phyloP scores from a whole-genome alignment of 2,113 vertebrate genomes.

The Oxyruncus cristatus region DNA sequence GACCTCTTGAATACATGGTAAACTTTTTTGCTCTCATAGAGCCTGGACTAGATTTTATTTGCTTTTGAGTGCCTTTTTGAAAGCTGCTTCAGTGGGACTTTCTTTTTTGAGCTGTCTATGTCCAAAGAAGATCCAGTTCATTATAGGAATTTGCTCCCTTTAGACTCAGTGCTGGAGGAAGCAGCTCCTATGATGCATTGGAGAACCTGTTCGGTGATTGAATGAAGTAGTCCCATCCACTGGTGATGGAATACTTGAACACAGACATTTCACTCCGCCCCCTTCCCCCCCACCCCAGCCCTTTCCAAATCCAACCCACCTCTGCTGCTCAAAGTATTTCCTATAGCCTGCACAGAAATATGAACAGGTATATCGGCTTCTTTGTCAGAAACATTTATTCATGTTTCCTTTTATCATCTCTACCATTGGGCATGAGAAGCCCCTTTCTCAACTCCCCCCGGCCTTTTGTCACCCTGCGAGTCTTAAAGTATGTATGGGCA shows the following conservation, averaged over 20 bases:
- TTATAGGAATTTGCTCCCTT: conserved; percentile 57
- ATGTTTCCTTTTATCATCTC: conserved; percentile 77
- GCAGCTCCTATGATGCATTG: conserved; percentile 70
- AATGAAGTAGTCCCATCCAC: conserved; percentile 72
- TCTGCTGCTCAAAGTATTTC: conserved; percentile 84
- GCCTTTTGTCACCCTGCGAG: conserved; percentile 81
- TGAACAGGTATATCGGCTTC: conserved; percentile 70
- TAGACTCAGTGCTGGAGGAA: conserved; percentile 45
- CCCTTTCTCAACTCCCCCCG: conserved; percentile 65
- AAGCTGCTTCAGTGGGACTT: conserved; percentile 91
- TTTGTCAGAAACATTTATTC: conserved; percentile 72
- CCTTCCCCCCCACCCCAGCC: neutral
- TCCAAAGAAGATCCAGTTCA: conserved; percentile 75
- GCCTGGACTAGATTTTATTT: conserved; percentile 87
- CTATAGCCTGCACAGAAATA: conserved; percentile 82
- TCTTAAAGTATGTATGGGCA: conserved; percentile 81
- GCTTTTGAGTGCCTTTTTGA: conserved; percentile 98
- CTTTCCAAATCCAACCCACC: conserved; percentile 32
- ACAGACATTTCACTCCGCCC: conserved; percentile 59
- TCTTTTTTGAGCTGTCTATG: conserved; percentile 75
- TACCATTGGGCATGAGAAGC: conserved; percentile 72
- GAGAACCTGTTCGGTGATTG: conserved; percentile 68
- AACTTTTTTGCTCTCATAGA: conserved; percentile 90
- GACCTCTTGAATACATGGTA: conserved; percentile 83
- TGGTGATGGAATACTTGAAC: conserved; percentile 76